Conservation (phyloP, 2,888 invertebrate species). For the Nymphalis urticae region DNA sequence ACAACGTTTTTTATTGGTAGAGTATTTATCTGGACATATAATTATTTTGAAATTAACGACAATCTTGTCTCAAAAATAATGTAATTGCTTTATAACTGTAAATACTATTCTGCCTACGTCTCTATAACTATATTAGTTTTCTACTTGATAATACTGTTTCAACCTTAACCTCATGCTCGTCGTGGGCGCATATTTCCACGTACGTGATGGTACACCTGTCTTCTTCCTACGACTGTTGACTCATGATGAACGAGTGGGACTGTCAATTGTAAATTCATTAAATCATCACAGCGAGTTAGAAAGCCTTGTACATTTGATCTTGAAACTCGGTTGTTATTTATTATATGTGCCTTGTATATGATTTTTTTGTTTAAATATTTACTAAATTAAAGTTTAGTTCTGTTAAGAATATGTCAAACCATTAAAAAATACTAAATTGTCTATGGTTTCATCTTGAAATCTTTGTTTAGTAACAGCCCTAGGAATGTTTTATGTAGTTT, state of each 20-base stretch:
- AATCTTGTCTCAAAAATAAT: not conserved
- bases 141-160: conserved; percentile 12
- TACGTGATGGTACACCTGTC: conserved; percentile 36
- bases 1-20: too few species aligned
- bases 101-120: conserved; percentile 1
- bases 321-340: too few species aligned
- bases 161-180: conserved; percentile 34
- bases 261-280: too few species aligned
- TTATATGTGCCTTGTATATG: too few species aligned
- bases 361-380: too few species aligned
- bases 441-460: too few species aligned
- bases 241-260: conserved; percentile 26
- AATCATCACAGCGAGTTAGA: too few species aligned
- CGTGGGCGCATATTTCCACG: conserved; percentile 38
- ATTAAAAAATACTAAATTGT: too few species aligned
- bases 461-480: not conserved
- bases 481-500: not conserved
- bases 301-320: too few species aligned
- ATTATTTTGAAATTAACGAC: not conserved
- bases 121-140: not conserved
- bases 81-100: not conserved
- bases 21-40: not conserved
- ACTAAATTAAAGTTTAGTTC: too few species aligned
- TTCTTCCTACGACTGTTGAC: conserved; percentile 37
- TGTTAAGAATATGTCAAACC: too few species aligned